These are phyloP conservation scores for Desmophyllum pertusum DNA, from an alignment of 92 coral and sea anemone genomes.

Conservation along the genomic window DNA sequence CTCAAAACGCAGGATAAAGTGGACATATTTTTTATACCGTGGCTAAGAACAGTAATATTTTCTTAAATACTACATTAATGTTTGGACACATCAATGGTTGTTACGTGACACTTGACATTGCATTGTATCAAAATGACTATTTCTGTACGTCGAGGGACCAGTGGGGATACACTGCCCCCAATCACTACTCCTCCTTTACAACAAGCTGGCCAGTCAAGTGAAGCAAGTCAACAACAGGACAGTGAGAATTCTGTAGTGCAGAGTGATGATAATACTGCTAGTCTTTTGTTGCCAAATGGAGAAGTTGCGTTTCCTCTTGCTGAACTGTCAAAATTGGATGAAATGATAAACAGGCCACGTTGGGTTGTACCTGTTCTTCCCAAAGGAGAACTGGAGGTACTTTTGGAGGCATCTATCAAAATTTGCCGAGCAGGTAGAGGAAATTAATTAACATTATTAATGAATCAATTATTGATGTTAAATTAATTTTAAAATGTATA, in stretches of 20 bases:
- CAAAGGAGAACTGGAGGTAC: constrained; percentile 97
- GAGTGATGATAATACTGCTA: constrained; percentile 68
- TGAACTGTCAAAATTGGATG: constrained; percentile 95
- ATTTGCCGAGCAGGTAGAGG: constrained; percentile 92
- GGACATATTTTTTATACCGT: constrained; percentile 3
- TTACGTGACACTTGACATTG: constrained; percentile 36
- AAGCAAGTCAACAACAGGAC: constrained; percentile 42
- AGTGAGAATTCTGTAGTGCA: constrained; percentile 38
- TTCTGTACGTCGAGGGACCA: constrained; percentile 93
- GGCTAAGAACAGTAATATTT: constrained; percentile 16
- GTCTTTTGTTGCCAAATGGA: constrained; percentile 81
- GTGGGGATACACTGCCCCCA: constrained; percentile 78
- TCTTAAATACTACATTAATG: constrained; percentile 57
- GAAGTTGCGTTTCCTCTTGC: constrained; percentile 85
- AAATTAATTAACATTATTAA: not conserved
- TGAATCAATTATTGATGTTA: no score
- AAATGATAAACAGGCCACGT: constrained; percentile 94
- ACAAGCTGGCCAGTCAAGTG: constrained; percentile 54
- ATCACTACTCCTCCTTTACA: constrained; percentile 57
- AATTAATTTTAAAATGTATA: no score
- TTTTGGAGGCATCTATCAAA: constrained; percentile 87
- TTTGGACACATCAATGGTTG: constrained; percentile 50
- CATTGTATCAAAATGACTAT: constrained; percentile 80
- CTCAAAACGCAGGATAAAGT: not conserved
- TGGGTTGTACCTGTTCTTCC: constrained; percentile 99